A percentile compares a stretch with the other conserved stretches of the same genome.
Evolutionary conservation across 2,888 invertebrate genomes (phyloP).

Genomic region (Dolichomitus sp.): DNA sequence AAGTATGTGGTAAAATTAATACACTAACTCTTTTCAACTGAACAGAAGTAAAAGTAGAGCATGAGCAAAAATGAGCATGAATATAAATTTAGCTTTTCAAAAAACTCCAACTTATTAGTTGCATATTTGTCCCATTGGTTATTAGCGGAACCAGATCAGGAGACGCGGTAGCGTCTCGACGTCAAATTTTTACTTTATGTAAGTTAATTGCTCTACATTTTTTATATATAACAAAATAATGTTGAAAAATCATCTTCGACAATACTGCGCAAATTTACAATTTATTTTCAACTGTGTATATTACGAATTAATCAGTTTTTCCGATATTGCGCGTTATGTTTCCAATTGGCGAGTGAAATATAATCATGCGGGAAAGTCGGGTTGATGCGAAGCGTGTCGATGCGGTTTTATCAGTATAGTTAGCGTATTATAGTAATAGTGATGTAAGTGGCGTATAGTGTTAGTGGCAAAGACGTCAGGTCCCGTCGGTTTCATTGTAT

Average conservation of each 20-base stretch:
- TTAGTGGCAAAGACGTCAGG: slow-evolving; percentile 22
- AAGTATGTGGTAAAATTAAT: no score
- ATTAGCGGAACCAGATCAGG: no score
- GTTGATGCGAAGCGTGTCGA: slow-evolving; percentile 4
- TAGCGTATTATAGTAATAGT: slow-evolving; percentile 23
- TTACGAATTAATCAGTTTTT: not conserved
- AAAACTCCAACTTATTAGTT: no score
- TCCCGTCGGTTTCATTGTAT: slow-evolving; percentile 44
- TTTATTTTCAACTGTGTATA: not conserved
- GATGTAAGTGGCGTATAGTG: not conserved
- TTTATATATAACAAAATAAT: not conserved
- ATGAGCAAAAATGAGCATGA: no score
- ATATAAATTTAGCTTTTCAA: no score
- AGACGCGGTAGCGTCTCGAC: no score
- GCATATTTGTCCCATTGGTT: no score
- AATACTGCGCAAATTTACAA: not conserved
- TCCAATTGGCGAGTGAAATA: slow-evolving; percentile 39
- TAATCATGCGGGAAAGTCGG: slow-evolving; percentile 27
- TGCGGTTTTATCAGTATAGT: slow-evolving; percentile 45
- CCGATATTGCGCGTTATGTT: slow-evolving; percentile 14
- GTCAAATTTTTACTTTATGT: no score
- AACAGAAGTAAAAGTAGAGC: no score
- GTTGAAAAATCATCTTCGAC: not conserved
- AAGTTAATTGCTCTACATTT: no score
- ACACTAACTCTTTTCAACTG: no score